Evolutionary conservation across 92 coral and sea anemone genomes (phyloP).

Genomic region (Parazoanthus atlanticus): DNA sequence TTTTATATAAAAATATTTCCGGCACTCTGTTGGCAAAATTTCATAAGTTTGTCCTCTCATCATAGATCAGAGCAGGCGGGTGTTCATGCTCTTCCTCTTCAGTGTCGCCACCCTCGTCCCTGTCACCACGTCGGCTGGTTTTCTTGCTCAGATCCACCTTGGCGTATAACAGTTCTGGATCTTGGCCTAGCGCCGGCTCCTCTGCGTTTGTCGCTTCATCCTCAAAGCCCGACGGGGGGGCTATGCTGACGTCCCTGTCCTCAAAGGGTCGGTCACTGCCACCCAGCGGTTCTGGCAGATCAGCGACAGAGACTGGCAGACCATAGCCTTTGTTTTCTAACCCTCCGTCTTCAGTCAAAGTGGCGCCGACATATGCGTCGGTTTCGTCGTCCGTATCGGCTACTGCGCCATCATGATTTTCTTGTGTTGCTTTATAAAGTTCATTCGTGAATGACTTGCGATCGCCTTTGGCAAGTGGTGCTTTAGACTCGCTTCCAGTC

Average conservation of each 20-base stretch:
- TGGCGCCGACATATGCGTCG: slow-evolving; percentile 6
- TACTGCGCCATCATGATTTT: background rate
- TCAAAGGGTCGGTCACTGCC: background rate
- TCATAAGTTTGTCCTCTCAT: slow-evolving; percentile 83
- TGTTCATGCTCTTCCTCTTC: slow-evolving; percentile 39
- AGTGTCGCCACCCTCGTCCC: slow-evolving; percentile 17
- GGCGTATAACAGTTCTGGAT: slow-evolving; percentile 62
- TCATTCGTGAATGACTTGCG: slow-evolving; percentile 38
- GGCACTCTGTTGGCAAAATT: background rate
- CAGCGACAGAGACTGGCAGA: background rate
- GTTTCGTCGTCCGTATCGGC: slow-evolving; percentile 39
- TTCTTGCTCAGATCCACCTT: slow-evolving; percentile 70
- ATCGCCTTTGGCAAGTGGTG: background rate
- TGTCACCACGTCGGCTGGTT: slow-evolving; percentile 16
- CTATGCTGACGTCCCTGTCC: background rate
- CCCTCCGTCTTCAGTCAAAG: background rate
- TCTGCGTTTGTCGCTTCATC: background rate
- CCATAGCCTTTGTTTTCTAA: slow-evolving; percentile 35
- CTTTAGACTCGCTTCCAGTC: background rate
- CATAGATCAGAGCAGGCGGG: slow-evolving; percentile 84
- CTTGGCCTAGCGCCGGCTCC: background rate
- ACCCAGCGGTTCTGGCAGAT: background rate
- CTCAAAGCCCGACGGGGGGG: slow-evolving; percentile 31
- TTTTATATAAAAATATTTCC: background rate
- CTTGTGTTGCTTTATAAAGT: slow-evolving; percentile 28